Evolutionary conservation across 2,113 vertebrate genomes (phyloP), one percentile per base, ranked within the genome.

Genomic region (Xiphophorus maculatus): DNA sequence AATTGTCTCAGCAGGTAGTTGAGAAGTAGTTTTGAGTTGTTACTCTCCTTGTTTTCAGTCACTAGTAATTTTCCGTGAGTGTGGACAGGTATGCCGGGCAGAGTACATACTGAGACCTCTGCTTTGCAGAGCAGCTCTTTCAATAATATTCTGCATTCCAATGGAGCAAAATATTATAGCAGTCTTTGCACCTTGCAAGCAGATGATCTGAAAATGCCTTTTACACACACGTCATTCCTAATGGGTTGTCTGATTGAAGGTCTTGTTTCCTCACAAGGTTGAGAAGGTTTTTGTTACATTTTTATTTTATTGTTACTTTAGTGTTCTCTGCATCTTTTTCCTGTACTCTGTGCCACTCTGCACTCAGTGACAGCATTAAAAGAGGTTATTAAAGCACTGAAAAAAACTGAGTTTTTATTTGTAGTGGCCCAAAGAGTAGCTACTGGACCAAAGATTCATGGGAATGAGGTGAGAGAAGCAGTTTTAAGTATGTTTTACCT

Each of bases 71-170:
- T 4, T 42, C 76, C 77, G 48, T 60, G 71, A 82, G 74, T 63
- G 74, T 74, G 84, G 85, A 87, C 76, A 84, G 73, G 37, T 1
- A 81, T 61, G 72, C 64, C 66, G 73, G 64, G 35, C 71, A 25
- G 68, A 80, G 75, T 32, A 35, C 66, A 74, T 73, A 60, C 42
- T 28, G 25, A 63, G 58, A 58, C 66, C 63, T 84, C 33, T 44
- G 68, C 58, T 66, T 79, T 33, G 28, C 29, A 69, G 67, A 81
- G 82, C 69, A 60, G 63, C 67, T 81, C 64, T 84, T 82, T 83
- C 76, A 82, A 83, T 62, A 80, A 66, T 40, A 48, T 66, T 37
- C 35, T 37, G 35, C 15, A 27, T 62, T 73, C 66, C 40, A 1
- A 75, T 61, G 60, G 1, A 51, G 14, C 44, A 22, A 51, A 51